Percentiles rank a stretch among this genome's conserved stretches.
phyloP scores from a whole-genome alignment of 1,140 invertebrate species.

The Idris sp. region DNA sequence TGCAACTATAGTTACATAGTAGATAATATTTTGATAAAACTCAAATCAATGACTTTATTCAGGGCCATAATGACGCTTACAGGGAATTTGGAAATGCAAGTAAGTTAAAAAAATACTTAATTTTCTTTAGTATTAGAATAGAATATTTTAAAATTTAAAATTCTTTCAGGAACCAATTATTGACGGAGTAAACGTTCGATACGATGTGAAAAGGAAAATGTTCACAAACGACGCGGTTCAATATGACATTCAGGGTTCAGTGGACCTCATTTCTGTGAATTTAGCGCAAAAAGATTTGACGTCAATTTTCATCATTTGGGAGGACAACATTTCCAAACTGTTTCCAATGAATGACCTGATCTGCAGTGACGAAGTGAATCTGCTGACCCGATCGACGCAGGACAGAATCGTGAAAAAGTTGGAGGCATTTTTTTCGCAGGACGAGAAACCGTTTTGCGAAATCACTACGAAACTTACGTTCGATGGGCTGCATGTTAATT shows the following conservation, averaged over 20 bases:
- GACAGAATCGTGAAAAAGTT: constrained; percentile 84
- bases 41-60: constrained; percentile 83
- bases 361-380: constrained; percentile 23
- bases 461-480: constrained; percentile 80
- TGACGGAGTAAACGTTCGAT: constrained; percentile 85
- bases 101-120: constrained; percentile 63
- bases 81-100: constrained; percentile 84
- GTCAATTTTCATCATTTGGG: constrained; percentile 83
- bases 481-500: constrained; percentile 83
- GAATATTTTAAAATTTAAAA: too few species aligned
- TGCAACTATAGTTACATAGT: constrained; percentile 72
- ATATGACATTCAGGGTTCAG: constrained; percentile 83
- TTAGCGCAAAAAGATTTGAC: constrained; percentile 86
- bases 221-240: constrained; percentile 62
- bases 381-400: constrained; percentile 61
- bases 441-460: constrained; percentile 79
- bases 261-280: constrained; percentile 84
- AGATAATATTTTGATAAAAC: constrained; percentile 85
- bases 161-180: constrained; percentile 85
- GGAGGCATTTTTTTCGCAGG: constrained; percentile 86
- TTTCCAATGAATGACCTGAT: constrained; percentile 25
- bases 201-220: constrained; percentile 84
- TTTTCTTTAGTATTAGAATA: too few species aligned
- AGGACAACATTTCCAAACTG: constrained; percentile 80
- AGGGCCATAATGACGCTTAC: constrained; percentile 86